A percentile compares a stretch with the other conserved stretches of the same genome.
These are phyloP conservation scores for Mechanitis mazaeus DNA, from an alignment of 2,888 invertebrate species.

Conservation along the genomic window DNA sequence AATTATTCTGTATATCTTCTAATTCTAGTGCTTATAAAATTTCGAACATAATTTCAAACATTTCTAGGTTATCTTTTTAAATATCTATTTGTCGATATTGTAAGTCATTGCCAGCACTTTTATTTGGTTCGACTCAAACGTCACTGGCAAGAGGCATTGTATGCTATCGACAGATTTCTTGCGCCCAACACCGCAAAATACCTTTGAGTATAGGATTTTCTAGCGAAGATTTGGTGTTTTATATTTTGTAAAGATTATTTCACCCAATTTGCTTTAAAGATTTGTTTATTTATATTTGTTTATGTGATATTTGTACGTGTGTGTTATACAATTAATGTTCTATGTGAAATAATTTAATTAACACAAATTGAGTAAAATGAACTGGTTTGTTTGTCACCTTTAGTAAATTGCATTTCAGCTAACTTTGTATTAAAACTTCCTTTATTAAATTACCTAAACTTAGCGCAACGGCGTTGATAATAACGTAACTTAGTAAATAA, in stretches of 20 bases:
- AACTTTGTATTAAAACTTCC: conserved; percentile 6
- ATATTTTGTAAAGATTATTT: conserved; percentile 3
- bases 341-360: too few relatives aligned
- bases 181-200: conserved; percentile 12
- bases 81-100: neutral
- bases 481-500: neutral
- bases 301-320: neutral
- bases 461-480: neutral
- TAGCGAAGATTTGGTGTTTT: conserved; percentile 5
- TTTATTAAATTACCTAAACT: conserved; percentile 11
- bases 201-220: conserved; percentile 12
- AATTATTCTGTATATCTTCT: neutral
- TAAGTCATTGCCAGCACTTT: conserved; percentile 9
- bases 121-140: too few relatives aligned
- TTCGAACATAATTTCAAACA: neutral
- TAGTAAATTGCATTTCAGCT: neutral
- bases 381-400: neutral
- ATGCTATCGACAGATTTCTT: conserved; percentile 15
- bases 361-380: neutral
- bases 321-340: neutral
- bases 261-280: too few relatives aligned
- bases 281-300: neutral
- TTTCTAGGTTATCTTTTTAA: neutral
- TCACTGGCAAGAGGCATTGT: conserved; percentile 1
- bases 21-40: neutral